phyloP scores from a whole-genome alignment of 2,797 vertebrate species.

The Manis pentadactyla region DNA sequence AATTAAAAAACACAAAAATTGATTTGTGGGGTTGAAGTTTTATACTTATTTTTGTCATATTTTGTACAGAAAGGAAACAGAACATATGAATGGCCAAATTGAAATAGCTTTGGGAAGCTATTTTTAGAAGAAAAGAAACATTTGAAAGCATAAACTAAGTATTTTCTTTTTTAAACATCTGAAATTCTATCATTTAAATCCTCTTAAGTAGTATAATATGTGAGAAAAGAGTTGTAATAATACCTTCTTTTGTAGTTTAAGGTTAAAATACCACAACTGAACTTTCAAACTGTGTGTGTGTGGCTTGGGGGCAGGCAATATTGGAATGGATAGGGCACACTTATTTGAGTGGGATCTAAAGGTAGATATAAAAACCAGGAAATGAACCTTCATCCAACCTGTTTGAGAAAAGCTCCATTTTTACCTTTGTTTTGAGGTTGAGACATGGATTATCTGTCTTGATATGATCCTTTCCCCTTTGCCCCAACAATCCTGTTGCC shows the following conservation, averaged over 20 bases:
- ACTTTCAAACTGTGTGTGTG: neutral
- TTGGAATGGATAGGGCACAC: neutral
- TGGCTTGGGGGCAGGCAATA: no score
- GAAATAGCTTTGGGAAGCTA: neutral
- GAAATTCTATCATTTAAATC: neutral
- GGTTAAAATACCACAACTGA: neutral
- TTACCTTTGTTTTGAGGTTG: neutral
- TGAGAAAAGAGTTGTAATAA: constrained; percentile 18
- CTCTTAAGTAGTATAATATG: neutral
- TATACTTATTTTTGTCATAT: neutral
- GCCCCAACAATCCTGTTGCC: neutral
- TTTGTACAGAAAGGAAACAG: neutral
- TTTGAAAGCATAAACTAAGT: constrained; percentile 16
- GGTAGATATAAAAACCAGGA: neutral
- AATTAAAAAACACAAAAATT: neutral
- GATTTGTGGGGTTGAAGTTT: neutral
- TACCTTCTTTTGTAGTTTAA: constrained; percentile 1
- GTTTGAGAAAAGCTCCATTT: neutral
- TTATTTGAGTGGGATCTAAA: neutral
- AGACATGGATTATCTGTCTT: neutral
- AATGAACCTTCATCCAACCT: neutral
- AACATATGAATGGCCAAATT: neutral
- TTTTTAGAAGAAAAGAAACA: constrained; percentile 44
- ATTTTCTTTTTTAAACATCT: constrained; percentile 29
- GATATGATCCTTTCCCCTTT: neutral